phyloP scores from a whole-genome alignment of 2,888 invertebrate species.

The Orthonychiurus folsomi region DNA sequence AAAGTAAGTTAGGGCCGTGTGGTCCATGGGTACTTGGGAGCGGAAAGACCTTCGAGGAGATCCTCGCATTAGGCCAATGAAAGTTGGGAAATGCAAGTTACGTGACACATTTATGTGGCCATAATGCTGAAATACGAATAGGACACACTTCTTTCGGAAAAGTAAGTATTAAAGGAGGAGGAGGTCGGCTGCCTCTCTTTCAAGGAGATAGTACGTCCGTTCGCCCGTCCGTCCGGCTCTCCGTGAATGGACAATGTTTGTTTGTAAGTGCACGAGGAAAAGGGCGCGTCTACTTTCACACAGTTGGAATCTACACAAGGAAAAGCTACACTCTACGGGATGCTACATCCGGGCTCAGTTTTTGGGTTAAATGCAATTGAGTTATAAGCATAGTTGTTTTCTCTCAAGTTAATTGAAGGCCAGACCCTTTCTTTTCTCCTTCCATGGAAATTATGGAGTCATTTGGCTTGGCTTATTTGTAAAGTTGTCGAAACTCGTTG shows the following conservation, averaged over 20 bases:
- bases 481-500: not conserved
- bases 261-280: not conserved
- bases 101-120: constrained; percentile 40
- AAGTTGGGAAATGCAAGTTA: constrained; percentile 35
- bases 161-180: too few relatives aligned
- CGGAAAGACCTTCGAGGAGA: constrained; percentile 17
- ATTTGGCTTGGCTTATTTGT: not conserved
- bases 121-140: constrained; percentile 39
- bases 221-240: too few relatives aligned
- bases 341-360: too few relatives aligned
- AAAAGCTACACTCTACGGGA: too few relatives aligned
- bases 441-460: not conserved
- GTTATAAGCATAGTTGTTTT: not conserved
- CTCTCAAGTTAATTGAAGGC: not conserved
- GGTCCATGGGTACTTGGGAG: too few relatives aligned
- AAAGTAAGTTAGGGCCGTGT: too few relatives aligned
- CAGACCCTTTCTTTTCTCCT: not conserved
- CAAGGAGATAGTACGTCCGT: not conserved
- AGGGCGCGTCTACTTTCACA: not conserved
- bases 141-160: not conserved
- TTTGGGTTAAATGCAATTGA: not conserved
- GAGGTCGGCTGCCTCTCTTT: not conserved
- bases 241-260: not conserved
- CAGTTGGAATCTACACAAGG: too few relatives aligned
- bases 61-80: constrained; percentile 32